Percentiles rank a stretch among this genome's conserved stretches.
Evolutionary conservation across 2,113 vertebrate genomes (phyloP).

Genomic region (Melanerpes aurifrons): DNA sequence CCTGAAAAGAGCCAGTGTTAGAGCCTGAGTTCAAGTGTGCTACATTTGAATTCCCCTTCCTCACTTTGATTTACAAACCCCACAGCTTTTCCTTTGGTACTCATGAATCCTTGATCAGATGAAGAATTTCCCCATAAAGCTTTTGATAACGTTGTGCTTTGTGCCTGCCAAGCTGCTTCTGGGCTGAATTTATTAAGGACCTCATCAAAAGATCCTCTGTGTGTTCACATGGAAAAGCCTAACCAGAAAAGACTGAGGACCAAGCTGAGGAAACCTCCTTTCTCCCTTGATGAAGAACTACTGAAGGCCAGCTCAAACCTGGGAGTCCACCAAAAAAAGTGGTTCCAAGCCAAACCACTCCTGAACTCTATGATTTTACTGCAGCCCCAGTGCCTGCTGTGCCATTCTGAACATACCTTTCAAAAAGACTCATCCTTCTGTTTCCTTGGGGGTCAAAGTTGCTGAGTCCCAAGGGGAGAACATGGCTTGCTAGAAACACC

Average conservation of each 20-base stretch:
- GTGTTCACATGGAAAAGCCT: not conserved
- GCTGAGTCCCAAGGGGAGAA: not conserved
- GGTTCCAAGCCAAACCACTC: no score
- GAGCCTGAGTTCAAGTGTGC: not conserved
- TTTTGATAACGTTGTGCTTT: not conserved
- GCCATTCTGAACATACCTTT: not conserved
- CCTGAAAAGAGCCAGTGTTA: not conserved
- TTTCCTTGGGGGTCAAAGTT: not conserved
- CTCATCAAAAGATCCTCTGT: not conserved
- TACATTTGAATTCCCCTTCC: not conserved
- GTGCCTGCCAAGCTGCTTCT: not conserved
- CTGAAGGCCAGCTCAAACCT: not conserved
- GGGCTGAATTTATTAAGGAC: not conserved
- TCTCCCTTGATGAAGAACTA: not conserved
- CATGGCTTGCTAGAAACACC: not conserved
- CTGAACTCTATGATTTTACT: not conserved
- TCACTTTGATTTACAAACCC: not conserved
- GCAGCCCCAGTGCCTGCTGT: not conserved
- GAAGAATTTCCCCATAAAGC: not conserved
- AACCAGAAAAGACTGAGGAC: not conserved
- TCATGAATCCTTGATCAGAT: not conserved
- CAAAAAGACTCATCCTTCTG: not conserved
- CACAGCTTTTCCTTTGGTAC: not conserved
- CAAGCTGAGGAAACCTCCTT: not conserved
- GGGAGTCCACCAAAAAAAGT: not conserved